Conservation (phyloP, 2,113 vertebrate genomes). For the Xerus inauris region DNA sequence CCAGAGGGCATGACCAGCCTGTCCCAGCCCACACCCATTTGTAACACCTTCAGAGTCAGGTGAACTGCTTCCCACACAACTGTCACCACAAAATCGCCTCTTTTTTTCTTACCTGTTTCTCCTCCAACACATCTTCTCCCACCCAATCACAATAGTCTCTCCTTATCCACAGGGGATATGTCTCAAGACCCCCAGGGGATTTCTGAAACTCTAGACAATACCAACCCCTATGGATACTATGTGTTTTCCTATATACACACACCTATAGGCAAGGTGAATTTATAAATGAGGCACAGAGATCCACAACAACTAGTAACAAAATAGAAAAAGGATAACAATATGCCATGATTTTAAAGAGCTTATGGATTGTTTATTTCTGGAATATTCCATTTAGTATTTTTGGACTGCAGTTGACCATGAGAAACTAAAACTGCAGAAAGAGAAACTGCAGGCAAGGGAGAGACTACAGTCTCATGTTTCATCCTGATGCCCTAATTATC, state of each 20-base stretch:
- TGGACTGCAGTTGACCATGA: not conserved
- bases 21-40: not conserved
- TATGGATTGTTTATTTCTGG: not conserved
- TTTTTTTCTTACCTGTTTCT: accelerated
- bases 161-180: not conserved
- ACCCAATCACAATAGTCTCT: not conserved
- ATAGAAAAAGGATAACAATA: not conserved
- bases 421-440: not conserved
- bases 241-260: not conserved
- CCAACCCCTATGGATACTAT: not conserved
- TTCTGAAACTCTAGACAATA: not conserved
- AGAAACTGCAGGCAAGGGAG: not conserved
- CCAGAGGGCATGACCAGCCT: not conserved
- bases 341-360: not conserved
- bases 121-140: not conserved
- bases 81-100: too few relatives aligned
- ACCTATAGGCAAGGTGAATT: not conserved
- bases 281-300: not conserved
- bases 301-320: not conserved
- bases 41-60: not conserved
- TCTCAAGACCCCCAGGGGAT: not conserved
- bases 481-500: not conserved
- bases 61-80: not conserved
- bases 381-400: not conserved
- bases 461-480: not conserved